Percentiles rank a stretch among this genome's conserved stretches.
Evolutionary conservation across 2,888 invertebrate species (phyloP).

Genomic region (Lissocephala sabroskyi): DNA sequence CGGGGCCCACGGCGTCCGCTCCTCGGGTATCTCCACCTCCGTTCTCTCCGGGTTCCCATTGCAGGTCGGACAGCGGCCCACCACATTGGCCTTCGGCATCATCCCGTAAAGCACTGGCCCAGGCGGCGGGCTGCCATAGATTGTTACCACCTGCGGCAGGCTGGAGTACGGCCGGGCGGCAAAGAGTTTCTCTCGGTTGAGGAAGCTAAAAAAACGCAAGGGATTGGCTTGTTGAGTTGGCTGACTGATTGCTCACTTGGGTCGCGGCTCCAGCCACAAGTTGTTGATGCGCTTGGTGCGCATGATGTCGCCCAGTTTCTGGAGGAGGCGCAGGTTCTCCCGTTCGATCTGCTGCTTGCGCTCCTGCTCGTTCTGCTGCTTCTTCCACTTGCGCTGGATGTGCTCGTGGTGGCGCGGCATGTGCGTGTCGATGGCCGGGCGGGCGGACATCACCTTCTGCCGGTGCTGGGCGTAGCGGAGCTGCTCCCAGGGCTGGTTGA

Average conservation of each 20-base stretch:
- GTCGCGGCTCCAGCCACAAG: slow-evolving; percentile 78
- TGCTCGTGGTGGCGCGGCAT: slow-evolving; percentile 79
- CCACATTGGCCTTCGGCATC: slow-evolving; percentile 40
- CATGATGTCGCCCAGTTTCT: slow-evolving; percentile 80
- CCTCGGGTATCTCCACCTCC: slow-evolving; percentile 68
- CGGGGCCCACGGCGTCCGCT: slow-evolving; percentile 70
- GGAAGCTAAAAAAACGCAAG: slow-evolving; percentile 58
- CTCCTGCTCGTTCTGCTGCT: slow-evolving; percentile 80
- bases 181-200: slow-evolving; percentile 69
- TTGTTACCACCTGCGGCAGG: slow-evolving; percentile 51
- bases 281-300: slow-evolving; percentile 79
- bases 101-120: slow-evolving; percentile 43
- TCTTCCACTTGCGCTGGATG: slow-evolving; percentile 80
- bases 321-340: slow-evolving; percentile 80
- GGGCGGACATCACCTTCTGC: slow-evolving; percentile 78
- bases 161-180: slow-evolving; percentile 57
- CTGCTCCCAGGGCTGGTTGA: slow-evolving; percentile 81
- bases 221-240: too few relatives aligned
- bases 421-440: slow-evolving; percentile 79
- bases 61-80: slow-evolving; percentile 64
- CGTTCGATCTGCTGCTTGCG: slow-evolving; percentile 77
- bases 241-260: too few relatives aligned
- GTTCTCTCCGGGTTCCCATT: slow-evolving; percentile 62
- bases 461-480: slow-evolving; percentile 80
- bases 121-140: slow-evolving; percentile 45